phyloP scores from a whole-genome alignment of 2,113 vertebrate species.

The Leptobrachium ailaonicum region DNA sequence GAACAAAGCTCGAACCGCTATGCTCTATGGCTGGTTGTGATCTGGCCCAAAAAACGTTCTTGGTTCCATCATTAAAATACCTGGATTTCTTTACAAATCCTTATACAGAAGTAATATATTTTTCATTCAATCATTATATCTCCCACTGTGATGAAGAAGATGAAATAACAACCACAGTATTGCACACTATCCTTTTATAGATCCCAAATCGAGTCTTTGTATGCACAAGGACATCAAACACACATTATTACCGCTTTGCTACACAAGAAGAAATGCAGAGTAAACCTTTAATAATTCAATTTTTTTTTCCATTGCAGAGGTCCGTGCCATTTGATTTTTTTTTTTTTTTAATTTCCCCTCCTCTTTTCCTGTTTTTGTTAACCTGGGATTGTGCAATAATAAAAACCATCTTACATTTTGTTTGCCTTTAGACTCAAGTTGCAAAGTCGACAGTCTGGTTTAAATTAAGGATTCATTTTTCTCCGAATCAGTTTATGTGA shows the following conservation, averaged over 20 bases:
- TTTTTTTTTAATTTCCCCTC: slow-evolving; percentile 26
- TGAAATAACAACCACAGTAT: too few species aligned
- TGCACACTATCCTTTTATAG: too few species aligned
- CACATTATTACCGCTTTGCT: not conserved
- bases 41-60: too few species aligned
- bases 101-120: too few species aligned
- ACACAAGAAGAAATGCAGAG: slow-evolving; percentile 9
- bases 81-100: too few species aligned
- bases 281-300: slow-evolving; percentile 13
- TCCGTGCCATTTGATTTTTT: slow-evolving; percentile 20
- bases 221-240: not conserved
- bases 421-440: slow-evolving; percentile 46
- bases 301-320: slow-evolving; percentile 7
- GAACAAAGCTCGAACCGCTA: too few species aligned
- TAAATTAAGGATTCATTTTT: slow-evolving; percentile 45
- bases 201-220: too few species aligned
- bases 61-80: too few species aligned
- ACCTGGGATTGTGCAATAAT: slow-evolving; percentile 47
- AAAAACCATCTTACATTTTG: slow-evolving; percentile 46
- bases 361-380: slow-evolving; percentile 49
- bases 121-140: too few species aligned
- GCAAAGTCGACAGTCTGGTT: slow-evolving; percentile 45
- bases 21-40: too few species aligned
- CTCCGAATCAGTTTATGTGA: slow-evolving; percentile 33
- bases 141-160: too few species aligned